Conservation (phyloP, 2,888 invertebrate genomes). For the Pegoplata infirma region DNA sequence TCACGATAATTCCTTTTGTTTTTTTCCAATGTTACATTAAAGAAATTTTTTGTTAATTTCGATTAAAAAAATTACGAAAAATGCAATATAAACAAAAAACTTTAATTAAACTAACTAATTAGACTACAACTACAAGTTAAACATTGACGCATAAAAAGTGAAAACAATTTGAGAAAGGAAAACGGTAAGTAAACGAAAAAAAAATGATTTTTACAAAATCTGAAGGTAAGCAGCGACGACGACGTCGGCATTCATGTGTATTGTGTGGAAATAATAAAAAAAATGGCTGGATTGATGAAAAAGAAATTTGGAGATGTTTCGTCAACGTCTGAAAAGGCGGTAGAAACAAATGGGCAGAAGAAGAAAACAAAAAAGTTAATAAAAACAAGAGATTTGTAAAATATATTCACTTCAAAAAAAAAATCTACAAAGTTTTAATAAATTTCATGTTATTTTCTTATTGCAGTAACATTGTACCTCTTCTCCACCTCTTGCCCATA, state of each 20-base stretch:
- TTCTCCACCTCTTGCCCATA: not conserved
- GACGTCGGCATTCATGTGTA: slow-evolving; percentile 31
- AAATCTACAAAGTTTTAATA: not conserved
- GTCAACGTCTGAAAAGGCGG: not conserved
- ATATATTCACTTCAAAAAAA: too few species aligned
- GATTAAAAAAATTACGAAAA: slow-evolving; percentile 14
- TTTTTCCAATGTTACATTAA: slow-evolving; percentile 38
- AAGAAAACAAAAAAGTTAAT: not conserved
- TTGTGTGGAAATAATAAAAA: slow-evolving; percentile 12
- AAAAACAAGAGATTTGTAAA: too few species aligned
- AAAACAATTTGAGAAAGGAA: not conserved
- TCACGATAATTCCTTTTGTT: slow-evolving; percentile 58
- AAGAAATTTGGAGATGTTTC: not conserved
- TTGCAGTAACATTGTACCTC: not conserved
- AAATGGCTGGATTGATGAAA: slow-evolving; percentile 41
- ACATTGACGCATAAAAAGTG: not conserved
- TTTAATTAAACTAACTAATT: not conserved
- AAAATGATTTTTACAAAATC: slow-evolving; percentile 19
- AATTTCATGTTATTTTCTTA: not conserved
- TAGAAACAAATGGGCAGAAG: not conserved
- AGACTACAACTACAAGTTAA: not conserved
- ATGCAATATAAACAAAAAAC: slow-evolving; percentile 33
- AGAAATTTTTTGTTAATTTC: slow-evolving; percentile 46
- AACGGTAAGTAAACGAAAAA: not conserved
- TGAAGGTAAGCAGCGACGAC: slow-evolving; percentile 49